A percentile compares a stretch with the other conserved stretches of the same genome.
These are phyloP conservation scores for Sarcophaga subvicina DNA, from an alignment of 2,888 invertebrate genomes.

Conservation along the genomic window DNA sequence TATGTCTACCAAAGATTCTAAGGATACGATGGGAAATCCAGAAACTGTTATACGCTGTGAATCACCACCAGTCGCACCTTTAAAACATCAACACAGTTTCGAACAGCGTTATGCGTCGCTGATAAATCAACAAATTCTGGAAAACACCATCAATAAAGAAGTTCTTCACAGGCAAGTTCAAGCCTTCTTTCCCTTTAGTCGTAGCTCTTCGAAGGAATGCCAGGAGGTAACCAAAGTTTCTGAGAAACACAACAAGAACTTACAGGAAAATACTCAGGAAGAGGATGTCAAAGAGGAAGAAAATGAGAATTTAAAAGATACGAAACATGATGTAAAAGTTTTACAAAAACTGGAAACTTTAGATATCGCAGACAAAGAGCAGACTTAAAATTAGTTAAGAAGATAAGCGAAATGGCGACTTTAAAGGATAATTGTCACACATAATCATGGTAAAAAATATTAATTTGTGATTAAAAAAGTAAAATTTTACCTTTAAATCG, in stretches of 20 bases:
- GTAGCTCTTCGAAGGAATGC: constrained; percentile 71
- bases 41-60: constrained; percentile 1
- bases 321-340: not conserved
- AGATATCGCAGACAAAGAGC: constrained; percentile 64
- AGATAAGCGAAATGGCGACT: not conserved
- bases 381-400: constrained; percentile 16
- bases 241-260: not conserved
- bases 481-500: not conserved
- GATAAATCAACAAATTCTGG: constrained; percentile 81
- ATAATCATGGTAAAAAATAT: not conserved
- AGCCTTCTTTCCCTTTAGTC: constrained; percentile 86
- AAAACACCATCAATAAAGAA: constrained; percentile 80
- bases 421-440: too few relatives aligned
- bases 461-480: constrained; percentile 30
- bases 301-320: too few relatives aligned
- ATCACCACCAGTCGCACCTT: constrained; percentile 18
- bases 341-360: constrained; percentile 64
- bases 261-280: not conserved
- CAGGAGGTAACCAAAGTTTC: constrained; percentile 9
- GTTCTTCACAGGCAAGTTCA: constrained; percentile 86
- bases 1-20: constrained; percentile 51
- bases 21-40: not conserved
- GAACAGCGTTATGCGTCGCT: constrained; percentile 80
- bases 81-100: constrained; percentile 79
- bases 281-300: not conserved